Percentiles rank a stretch among this genome's conserved stretches.
These are phyloP conservation scores for Ammodytes dubius DNA, from an alignment of 2,113 vertebrate genomes.

Conservation along the genomic window DNA sequence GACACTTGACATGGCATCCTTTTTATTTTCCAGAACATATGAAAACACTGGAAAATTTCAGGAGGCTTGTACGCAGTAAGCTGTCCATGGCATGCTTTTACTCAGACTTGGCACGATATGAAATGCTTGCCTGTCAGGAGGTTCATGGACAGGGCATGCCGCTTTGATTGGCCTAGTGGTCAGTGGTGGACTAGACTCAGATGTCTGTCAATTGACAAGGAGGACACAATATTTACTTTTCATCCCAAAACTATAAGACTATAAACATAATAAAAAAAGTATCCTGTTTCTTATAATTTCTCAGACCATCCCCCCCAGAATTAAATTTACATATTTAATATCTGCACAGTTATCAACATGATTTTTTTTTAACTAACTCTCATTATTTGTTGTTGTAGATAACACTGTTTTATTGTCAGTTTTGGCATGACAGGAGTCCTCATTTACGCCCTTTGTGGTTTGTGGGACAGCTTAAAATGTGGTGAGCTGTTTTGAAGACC, in stretches of 20 bases:
- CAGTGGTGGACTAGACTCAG: not conserved
- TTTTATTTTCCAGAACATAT: constrained; percentile 65
- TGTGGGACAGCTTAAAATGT: constrained; percentile 1
- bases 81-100: constrained; percentile 36
- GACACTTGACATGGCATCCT: constrained; percentile 59
- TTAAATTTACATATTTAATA: not conserved
- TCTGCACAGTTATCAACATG: not conserved
- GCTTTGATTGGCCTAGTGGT: constrained; percentile 19
- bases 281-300: not conserved
- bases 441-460: not conserved
- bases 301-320: not conserved
- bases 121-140: constrained; percentile 53
- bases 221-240: not conserved
- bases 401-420: not conserved
- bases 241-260: not conserved
- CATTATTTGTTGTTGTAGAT: not conserved
- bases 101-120: constrained; percentile 53
- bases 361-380: not conserved
- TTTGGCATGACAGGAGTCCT: not conserved
- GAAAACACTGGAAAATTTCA: constrained; percentile 71
- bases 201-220: not conserved
- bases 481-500: not conserved
- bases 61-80: constrained; percentile 35
- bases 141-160: constrained; percentile 22
- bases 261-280: not conserved